These are phyloP conservation scores for Natator depressus DNA, from an alignment of 2,113 vertebrate genomes.

Conservation along the genomic window DNA sequence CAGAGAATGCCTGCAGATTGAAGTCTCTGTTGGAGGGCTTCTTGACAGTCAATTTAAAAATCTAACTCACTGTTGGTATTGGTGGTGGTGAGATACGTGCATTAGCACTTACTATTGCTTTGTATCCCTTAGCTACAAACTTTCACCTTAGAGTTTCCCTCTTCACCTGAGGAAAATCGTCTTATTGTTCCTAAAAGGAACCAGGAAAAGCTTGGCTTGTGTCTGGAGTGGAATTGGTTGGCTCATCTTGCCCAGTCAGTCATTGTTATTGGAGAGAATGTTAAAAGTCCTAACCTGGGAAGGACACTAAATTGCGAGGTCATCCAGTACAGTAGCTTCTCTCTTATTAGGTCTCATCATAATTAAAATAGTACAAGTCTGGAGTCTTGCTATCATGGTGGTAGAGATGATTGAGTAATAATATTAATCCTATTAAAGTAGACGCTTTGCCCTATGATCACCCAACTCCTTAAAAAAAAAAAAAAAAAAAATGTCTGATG, in stretches of 20 bases:
- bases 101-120: background rate
- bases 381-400: background rate
- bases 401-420: background rate
- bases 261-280: background rate
- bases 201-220: background rate
- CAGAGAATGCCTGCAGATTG: background rate
- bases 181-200: background rate
- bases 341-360: background rate
- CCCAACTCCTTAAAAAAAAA: background rate
- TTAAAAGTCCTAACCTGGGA: background rate
- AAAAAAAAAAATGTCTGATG: background rate
- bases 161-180: background rate
- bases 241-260: background rate
- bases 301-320: background rate
- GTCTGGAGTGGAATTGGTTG: background rate
- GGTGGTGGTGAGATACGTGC: background rate
- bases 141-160: background rate
- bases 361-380: background rate
- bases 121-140: background rate
- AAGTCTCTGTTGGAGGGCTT: background rate
- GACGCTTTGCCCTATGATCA: accelerated
- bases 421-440: background rate
- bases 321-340: background rate
- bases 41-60: background rate
- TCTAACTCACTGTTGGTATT: background rate